Conservation (phyloP, 2,113 vertebrate genomes). For the Chlamydotis undulata region DNA sequence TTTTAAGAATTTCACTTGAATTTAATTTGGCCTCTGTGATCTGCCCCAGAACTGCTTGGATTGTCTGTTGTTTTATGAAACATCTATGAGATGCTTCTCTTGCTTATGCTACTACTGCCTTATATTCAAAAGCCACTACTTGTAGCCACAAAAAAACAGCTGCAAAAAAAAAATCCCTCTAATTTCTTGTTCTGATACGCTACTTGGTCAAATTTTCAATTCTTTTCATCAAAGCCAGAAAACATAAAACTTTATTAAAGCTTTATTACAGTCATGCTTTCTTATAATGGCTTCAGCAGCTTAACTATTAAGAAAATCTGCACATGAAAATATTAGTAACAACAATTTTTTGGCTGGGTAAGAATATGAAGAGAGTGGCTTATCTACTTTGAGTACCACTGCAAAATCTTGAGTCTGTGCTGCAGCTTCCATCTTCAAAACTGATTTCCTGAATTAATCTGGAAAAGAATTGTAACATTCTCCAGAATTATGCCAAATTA, state of each 20-base stretch:
- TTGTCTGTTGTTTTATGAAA: background rate
- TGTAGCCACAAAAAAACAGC: background rate
- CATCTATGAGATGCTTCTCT: background rate
- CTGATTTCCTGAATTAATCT: rapidly evolving
- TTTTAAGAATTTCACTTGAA: background rate
- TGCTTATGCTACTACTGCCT: background rate
- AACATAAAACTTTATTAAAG: background rate
- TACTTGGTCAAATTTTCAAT: background rate
- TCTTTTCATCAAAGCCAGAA: background rate
- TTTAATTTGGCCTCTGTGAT: background rate
- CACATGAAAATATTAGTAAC: background rate
- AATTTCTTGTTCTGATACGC: background rate
- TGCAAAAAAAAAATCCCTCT: background rate
- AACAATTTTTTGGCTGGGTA: background rate
- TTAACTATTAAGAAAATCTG: background rate
- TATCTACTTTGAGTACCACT: no score
- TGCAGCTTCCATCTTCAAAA: background rate
- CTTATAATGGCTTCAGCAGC: background rate
- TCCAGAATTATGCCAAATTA: background rate
- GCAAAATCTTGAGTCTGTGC: background rate
- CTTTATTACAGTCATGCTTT: background rate
- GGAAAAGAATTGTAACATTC: background rate
- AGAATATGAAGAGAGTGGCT: background rate
- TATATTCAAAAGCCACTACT: background rate
- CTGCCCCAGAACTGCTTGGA: background rate